Percentiles rank a stretch among this genome's conserved stretches.
These are phyloP conservation scores for Columbina picui DNA, from an alignment of 2,113 vertebrate species.

Conservation along the genomic window DNA sequence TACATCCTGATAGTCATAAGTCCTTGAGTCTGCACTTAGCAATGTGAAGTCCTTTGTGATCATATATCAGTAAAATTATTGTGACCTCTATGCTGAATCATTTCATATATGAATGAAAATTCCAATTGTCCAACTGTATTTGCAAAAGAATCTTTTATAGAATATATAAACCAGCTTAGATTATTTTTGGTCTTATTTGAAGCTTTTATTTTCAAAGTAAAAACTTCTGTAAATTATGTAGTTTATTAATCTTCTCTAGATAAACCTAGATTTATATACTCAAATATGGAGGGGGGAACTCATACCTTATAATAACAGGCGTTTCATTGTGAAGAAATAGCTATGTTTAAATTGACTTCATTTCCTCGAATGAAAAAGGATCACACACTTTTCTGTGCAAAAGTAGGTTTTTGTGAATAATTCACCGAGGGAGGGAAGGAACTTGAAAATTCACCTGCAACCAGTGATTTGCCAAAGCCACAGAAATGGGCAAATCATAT, in stretches of 20 bases:
- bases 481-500: background rate
- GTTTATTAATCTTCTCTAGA: conserved; percentile 17
- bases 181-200: background rate
- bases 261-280: background rate
- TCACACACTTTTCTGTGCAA: background rate
- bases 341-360: background rate
- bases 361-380: background rate
- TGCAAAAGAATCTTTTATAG: background rate
- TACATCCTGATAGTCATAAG: background rate
- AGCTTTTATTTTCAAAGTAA: background rate
- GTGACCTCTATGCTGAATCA: background rate
- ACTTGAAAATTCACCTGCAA: background rate
- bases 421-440: background rate
- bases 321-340: background rate
- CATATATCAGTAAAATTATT: background rate
- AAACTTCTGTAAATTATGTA: background rate
- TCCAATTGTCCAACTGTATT: background rate
- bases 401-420: background rate
- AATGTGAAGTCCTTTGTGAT: background rate
- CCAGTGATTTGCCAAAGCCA: background rate
- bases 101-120: background rate
- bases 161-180: background rate
- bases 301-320: background rate
- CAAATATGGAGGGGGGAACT: background rate
- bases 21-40: background rate